Evolutionary conservation across 1,140 invertebrate species (phyloP).

Genomic region (Littorina saxatilis): DNA sequence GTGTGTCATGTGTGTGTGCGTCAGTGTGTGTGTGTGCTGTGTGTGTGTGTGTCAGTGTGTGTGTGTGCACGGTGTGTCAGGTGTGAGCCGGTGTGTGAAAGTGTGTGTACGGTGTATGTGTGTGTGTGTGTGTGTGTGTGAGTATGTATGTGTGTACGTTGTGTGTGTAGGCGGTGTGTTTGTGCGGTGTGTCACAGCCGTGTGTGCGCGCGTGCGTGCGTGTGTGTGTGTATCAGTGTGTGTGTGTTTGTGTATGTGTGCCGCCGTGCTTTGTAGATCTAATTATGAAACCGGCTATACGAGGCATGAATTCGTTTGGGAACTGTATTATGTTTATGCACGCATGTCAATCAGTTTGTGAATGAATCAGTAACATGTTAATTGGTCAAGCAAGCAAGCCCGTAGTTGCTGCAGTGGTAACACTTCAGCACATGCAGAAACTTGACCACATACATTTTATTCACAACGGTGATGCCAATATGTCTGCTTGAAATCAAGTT

Average conservation of each 20-base stretch:
- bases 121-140: constrained; percentile 7
- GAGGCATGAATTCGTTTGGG: no score
- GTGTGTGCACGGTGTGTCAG: not conserved
- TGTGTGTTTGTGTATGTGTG: constrained; percentile 16
- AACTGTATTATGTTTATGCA: no score
- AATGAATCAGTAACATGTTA: no score
- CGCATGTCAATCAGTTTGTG: no score
- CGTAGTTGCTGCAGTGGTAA: no score
- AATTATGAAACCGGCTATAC: no score
- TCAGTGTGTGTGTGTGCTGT: constrained; percentile 6
- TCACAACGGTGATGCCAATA: no score
- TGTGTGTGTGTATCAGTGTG: constrained; percentile 13
- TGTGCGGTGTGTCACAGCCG: not conserved
- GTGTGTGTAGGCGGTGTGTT: constrained; percentile 15
- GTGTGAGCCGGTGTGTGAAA: not conserved
- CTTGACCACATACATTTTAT: no score
- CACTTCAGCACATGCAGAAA: no score
- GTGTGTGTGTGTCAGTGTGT: not conserved
- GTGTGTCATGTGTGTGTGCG: not conserved
- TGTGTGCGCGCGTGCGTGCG: constrained; percentile 7
- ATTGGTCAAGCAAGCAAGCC: no score
- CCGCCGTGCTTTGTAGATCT: no score
- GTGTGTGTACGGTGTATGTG: not conserved
- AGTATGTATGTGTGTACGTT: not conserved
- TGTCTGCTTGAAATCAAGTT: no score